These are phyloP conservation scores for Lycophotia porphyrea DNA, from an alignment of 2,888 invertebrate species.

Conservation along the genomic window DNA sequence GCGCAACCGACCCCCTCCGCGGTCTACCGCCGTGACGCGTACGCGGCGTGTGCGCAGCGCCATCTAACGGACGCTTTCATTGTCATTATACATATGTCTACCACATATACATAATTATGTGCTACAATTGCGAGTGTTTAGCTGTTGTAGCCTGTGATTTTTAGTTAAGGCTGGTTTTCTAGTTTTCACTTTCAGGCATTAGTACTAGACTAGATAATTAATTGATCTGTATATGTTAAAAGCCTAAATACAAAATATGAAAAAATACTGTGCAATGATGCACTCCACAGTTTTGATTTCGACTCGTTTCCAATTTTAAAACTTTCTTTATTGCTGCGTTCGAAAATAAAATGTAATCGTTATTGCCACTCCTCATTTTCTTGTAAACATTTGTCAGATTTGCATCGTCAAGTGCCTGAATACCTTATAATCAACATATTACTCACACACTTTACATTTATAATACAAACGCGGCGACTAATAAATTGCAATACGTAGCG, in stretches of 20 bases:
- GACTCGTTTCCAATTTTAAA: conserved; percentile 41
- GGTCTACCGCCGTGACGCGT: conserved; percentile 63
- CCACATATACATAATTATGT: conserved; percentile 13
- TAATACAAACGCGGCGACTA: conserved; percentile 60
- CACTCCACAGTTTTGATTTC: conserved; percentile 14
- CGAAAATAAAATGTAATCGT: conserved; percentile 31
- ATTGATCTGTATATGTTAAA: background rate
- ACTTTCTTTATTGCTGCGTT: conserved; percentile 42
- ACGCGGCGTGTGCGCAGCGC: conserved; percentile 69
- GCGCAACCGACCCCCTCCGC: conserved; percentile 81
- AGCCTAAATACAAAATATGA: background rate
- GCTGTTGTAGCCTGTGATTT: background rate
- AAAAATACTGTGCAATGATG: conserved; percentile 1
- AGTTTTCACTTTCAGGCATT: background rate
- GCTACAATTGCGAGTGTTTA: conserved; percentile 18
- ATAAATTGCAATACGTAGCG: conserved; percentile 79
- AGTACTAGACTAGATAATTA: background rate
- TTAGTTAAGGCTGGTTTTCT: conserved; percentile 7
- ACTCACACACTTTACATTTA: conserved; percentile 48
- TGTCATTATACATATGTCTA: conserved; percentile 29
- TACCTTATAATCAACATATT: conserved; percentile 34
- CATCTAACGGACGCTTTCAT: conserved; percentile 74
- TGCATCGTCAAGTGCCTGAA: conserved; percentile 45
- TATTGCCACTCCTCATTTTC: conserved; percentile 23
- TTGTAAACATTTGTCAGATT: conserved; percentile 47